These are phyloP conservation scores for Epinotia demarniana DNA, from an alignment of 2,888 invertebrate genomes.

Conservation along the genomic window DNA sequence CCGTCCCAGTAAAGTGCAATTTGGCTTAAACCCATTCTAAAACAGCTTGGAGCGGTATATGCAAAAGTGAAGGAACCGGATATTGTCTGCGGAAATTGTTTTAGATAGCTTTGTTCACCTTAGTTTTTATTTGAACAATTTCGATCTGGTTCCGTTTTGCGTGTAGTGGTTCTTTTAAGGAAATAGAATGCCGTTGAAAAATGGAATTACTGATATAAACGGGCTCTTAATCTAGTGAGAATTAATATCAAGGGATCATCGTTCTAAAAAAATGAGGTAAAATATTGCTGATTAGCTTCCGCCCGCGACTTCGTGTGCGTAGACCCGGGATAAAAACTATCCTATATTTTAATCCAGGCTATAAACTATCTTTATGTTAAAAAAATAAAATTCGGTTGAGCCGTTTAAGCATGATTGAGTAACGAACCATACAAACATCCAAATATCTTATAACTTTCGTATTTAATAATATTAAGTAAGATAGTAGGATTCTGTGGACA, in stretches of 20 bases:
- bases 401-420: too few relatives aligned
- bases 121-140: slow-evolving; percentile 38
- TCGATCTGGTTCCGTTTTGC: slow-evolving; percentile 41
- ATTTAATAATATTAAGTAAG: too few relatives aligned
- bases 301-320: too few relatives aligned
- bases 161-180: slow-evolving; percentile 34
- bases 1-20: slow-evolving; percentile 10
- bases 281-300: too few relatives aligned
- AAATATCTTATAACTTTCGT: too few relatives aligned
- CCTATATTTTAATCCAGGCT: too few relatives aligned
- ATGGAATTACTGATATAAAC: neutral
- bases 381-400: too few relatives aligned
- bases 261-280: neutral
- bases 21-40: slow-evolving; percentile 12
- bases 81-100: slow-evolving; percentile 73
- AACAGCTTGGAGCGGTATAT: slow-evolving; percentile 47
- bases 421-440: too few relatives aligned
- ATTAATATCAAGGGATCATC: neutral
- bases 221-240: neutral
- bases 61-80: slow-evolving; percentile 61
- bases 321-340: too few relatives aligned
- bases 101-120: slow-evolving; percentile 60
- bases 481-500: neutral
- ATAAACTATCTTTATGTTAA: too few relatives aligned
- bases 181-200: slow-evolving; percentile 11